These are phyloP conservation scores for Leucoptera coffeella DNA, from an alignment of 2,888 invertebrate genomes.

Conservation along the genomic window DNA sequence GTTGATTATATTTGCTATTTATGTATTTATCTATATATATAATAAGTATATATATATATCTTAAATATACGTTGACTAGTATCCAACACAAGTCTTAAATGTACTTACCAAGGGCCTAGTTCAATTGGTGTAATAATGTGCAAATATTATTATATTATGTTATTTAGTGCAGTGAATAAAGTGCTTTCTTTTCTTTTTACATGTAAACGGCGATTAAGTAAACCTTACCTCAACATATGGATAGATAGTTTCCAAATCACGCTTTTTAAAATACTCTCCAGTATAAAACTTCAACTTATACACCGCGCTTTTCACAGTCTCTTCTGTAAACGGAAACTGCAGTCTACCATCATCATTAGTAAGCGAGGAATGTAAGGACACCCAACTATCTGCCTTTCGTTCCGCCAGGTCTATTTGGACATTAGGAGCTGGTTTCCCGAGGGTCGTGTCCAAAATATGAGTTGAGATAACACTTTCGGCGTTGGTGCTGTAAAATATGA, in stretches of 20 bases:
- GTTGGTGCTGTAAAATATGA: no score
- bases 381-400: slow-evolving; percentile 60
- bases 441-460: slow-evolving; percentile 67
- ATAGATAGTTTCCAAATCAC: slow-evolving; percentile 60
- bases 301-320: slow-evolving; percentile 58
- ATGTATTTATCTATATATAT: neutral
- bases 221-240: slow-evolving; percentile 67
- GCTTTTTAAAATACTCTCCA: slow-evolving; percentile 59
- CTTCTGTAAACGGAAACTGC: slow-evolving; percentile 53
- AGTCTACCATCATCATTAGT: slow-evolving; percentile 65
- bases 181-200: no score
- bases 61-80: no score
- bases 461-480: slow-evolving; percentile 74
- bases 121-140: no score
- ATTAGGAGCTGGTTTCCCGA: slow-evolving; percentile 60
- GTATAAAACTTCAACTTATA: slow-evolving; percentile 73
- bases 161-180: no score
- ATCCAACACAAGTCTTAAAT: no score
- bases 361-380: slow-evolving; percentile 54
- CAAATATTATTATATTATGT: neutral
- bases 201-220: no score
- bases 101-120: no score
- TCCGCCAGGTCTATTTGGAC: slow-evolving; percentile 64
- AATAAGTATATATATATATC: neutral
- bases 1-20: no score